These are phyloP conservation scores for Pyrrhia umbra DNA, from an alignment of 2,888 invertebrate species.

Conservation along the genomic window DNA sequence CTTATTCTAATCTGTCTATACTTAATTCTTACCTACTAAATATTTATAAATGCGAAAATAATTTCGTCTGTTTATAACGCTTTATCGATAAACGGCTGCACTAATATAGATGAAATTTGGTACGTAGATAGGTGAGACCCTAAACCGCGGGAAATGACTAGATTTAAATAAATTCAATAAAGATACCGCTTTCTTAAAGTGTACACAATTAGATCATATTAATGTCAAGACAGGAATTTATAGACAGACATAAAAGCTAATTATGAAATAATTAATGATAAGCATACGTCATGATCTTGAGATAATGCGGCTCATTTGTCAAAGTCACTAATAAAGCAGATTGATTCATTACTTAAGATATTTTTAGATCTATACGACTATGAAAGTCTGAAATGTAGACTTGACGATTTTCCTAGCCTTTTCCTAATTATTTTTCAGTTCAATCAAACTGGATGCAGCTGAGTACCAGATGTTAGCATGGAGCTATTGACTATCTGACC, in stretches of 20 bases:
- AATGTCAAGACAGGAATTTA: slow-evolving; percentile 23
- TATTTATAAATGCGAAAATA: too few relatives aligned
- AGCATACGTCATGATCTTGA: slow-evolving; percentile 36
- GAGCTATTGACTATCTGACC: too few relatives aligned
- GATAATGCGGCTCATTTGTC: slow-evolving; percentile 28
- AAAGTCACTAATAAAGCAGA: slow-evolving; percentile 30
- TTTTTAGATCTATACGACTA: slow-evolving; percentile 9
- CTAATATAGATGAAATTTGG: too few relatives aligned
- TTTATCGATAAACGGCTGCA: too few relatives aligned
- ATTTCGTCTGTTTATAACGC: too few relatives aligned
- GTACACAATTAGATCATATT: neutral
- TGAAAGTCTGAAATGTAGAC: neutral
- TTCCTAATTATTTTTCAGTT: too few relatives aligned
- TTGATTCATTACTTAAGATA: slow-evolving; percentile 31
- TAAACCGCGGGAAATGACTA: neutral
- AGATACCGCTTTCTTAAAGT: neutral
- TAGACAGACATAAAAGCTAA: slow-evolving; percentile 41
- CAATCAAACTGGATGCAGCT: too few relatives aligned
- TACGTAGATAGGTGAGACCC: too few relatives aligned
- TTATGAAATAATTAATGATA: slow-evolving; percentile 47
- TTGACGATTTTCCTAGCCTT: too few relatives aligned
- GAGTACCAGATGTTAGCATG: too few relatives aligned
- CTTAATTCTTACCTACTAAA: too few relatives aligned
- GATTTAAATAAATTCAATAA: neutral
- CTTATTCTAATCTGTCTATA: too few relatives aligned